Evolutionary conservation across 1,140 invertebrate species (phyloP).

Genomic region (Choristoneura fumiferana): DNA sequence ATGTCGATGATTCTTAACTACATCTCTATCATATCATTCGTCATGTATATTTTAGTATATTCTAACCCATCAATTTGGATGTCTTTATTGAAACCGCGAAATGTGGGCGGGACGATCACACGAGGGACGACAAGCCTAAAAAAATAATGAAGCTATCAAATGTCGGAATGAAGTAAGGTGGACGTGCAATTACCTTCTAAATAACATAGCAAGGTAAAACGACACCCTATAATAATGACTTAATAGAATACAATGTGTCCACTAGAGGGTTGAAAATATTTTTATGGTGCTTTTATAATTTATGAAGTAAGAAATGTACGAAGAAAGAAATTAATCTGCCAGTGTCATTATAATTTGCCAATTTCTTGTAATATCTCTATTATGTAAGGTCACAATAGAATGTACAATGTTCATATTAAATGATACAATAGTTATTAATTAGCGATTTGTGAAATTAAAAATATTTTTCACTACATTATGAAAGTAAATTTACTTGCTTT

Average conservation of each 20-base stretch:
- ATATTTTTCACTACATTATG: background rate
- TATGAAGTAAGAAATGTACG: no score
- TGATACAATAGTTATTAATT: no score
- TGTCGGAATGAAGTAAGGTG: conserved; percentile 11
- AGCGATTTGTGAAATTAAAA: no score
- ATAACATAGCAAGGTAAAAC: conserved; percentile 6
- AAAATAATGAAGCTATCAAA: conserved; percentile 65
- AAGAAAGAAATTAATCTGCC: no score
- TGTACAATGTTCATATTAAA: no score
- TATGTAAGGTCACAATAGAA: no score
- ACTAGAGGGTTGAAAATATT: background rate
- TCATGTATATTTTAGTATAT: conserved; percentile 35
- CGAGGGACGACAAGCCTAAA: conserved; percentile 36
- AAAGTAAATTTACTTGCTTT: no score
- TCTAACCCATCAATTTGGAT: conserved; percentile 56
- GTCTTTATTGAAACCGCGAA: conserved; percentile 59
- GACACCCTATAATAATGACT: conserved; percentile 10
- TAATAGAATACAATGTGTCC: background rate
- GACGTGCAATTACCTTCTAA: conserved; percentile 33
- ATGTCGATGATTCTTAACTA: conserved; percentile 24
- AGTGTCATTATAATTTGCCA: no score
- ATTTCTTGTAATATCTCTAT: no score
- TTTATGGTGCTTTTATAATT: background rate
- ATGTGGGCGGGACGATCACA: conserved; percentile 49
- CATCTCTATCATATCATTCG: conserved; percentile 31